Base-by-base conservation (phyloP, 1,140 invertebrate genomes). In the Sitodiplosis mosellana region DNA sequence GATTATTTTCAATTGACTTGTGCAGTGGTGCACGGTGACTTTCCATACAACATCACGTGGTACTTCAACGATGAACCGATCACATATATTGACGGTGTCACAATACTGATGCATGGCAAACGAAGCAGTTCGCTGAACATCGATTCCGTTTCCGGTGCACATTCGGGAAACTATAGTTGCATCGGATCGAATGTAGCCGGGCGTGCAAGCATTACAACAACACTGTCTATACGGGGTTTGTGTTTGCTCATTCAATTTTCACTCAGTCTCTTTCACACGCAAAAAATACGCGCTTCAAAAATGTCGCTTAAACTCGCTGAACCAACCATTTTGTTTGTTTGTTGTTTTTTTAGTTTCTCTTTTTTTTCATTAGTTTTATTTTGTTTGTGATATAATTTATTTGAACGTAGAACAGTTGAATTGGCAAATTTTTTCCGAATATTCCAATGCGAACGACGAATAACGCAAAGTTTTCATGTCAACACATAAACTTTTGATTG, bases 151-250 rank as follows among this genome's bases (percentile, higher is more conserved):
- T 67, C 73, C 52, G 79, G 73, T 41, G 68, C 65, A 56, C 77
- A 83, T 60, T 72, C 74, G 21, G 80, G 80, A 40, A 68, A 70
- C 48, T 83, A 80, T 60, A 75, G 73, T 54, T 83, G 80, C 63
- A 72, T 74, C 50, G 83, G 80, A 19, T 72, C 72, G 56, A 86
- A 92, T 66, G 65, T 69, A 51, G 87, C 85, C 49, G 89, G 89
- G 54, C 68, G 70, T 44, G 70, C 74, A 48, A 66, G 60, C 48
- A 67, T 70, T 56, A 69, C 67, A 49, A 69, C 72, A 20, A 55
- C 63, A 33, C 66, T 76, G 49, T 69, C 66, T 51, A 71, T 76
- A 17, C 75, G 74, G 59, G 73, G 73, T 76, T 59, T 55, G 56
- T 64, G 49, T n/a, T 36, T 50, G 11, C 27, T 47, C 34, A 11